Evolutionary conservation across 2,797 vertebrate genomes (phyloP), one percentile per base, ranked within the genome.

Genomic region (Poecilia gillii): DNA sequence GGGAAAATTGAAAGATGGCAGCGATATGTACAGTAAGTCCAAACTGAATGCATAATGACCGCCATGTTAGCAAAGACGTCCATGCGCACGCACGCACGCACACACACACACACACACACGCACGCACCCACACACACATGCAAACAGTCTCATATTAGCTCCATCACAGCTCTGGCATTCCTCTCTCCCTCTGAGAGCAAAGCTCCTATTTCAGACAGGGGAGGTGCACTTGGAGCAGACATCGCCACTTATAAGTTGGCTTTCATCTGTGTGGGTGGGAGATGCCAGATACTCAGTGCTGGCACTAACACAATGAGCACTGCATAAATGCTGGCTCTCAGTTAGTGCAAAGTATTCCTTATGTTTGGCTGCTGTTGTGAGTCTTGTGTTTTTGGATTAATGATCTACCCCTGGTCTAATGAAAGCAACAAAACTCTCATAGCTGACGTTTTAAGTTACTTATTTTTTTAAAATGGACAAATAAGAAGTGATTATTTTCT

Each of bases 241-340:
- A 90, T 87, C 85, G 88, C 89, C 89, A 92, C 89, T 92, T 90
- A 91, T 86, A 82, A 80, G 74, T 78, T 83, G 88, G 79, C 94
- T 95, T 95, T 94, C 85, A 95, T 95, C 95, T 93, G 78, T 75
- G 89, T 94, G 92, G 92, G 94, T 93, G 95, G 94, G 90, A 91
- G 80, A 89, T 85, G 90, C 90, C 83, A 84, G 89, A 90, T 90
- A 86, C 76, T 80, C 87, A 77, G 43, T 3, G 28, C 72, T 91
- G 91, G 82, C 81, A 82, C 71, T 33, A 28, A 2, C 49, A 81
- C 83, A 89, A 74, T 76, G 84, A 82, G 80, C 79, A 76, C 88
- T 79, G 81, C 74, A 81, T 82, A 78, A 87, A 85, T 55, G 41
- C 81, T 91, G 84, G 84, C 89, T 84, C 83, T 81, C 14, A 0